Conservation (phyloP, 2,113 vertebrate species). For the Labrus mixtus region DNA sequence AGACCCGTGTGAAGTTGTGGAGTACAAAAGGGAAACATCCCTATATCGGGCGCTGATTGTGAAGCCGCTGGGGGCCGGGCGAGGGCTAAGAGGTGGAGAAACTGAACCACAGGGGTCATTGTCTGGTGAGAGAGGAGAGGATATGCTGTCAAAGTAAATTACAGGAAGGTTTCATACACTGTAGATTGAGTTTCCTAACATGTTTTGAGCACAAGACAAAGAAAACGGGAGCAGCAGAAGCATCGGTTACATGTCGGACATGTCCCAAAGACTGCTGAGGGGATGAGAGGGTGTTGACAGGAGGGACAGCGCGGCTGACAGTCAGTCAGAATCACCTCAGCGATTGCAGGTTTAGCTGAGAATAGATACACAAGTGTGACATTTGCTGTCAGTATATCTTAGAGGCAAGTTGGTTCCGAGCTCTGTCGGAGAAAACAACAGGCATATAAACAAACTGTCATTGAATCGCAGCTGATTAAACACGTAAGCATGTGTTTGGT, state of each 20-base stretch:
- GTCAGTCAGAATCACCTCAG: slow-evolving; percentile 1
- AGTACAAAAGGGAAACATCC: slow-evolving; percentile 20
- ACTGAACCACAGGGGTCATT: slow-evolving; percentile 20
- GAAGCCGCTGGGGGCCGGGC: slow-evolving; percentile 2
- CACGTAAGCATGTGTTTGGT: not conserved
- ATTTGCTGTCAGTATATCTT: slow-evolving; percentile 1
- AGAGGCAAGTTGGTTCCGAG: not conserved
- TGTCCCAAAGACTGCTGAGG: not conserved
- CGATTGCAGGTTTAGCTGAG: slow-evolving; percentile 7
- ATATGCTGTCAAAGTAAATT: slow-evolving; percentile 25
- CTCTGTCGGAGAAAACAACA: slow-evolving; percentile 17
- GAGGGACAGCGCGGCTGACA: slow-evolving; percentile 14
- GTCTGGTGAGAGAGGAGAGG: slow-evolving; percentile 8
- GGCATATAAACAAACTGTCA: slow-evolving; percentile 15
- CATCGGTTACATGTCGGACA: slow-evolving; percentile 17
- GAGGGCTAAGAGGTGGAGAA: slow-evolving; percentile 20
- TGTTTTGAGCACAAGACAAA: slow-evolving; percentile 30
- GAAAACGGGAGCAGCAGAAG: not conserved
- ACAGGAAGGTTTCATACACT: not conserved
- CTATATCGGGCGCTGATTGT: slow-evolving; percentile 1
- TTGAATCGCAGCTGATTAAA: not conserved
- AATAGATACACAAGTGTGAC: slow-evolving; percentile 27
- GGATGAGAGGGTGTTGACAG: slow-evolving; percentile 21
- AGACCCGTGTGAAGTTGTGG: slow-evolving; percentile 4
- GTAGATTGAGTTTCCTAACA: not conserved